A percentile compares a stretch with the other conserved stretches of the same genome.
These are phyloP conservation scores for Polyommatus iphigenia DNA, from an alignment of 2,888 invertebrate genomes.

Conservation along the genomic window DNA sequence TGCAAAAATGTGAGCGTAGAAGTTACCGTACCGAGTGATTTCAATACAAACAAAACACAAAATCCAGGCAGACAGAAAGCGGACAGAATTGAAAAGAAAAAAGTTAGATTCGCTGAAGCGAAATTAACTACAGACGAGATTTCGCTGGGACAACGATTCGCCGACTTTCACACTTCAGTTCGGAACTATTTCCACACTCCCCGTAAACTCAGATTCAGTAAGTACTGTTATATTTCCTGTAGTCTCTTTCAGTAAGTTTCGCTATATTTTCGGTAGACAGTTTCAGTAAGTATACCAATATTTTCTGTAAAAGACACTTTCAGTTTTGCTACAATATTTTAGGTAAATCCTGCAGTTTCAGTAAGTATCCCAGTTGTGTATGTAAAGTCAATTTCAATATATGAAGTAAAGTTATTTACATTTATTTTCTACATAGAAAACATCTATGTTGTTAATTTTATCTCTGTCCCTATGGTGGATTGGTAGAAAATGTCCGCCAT, in stretches of 20 bases:
- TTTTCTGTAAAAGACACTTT: slow-evolving; percentile 55
- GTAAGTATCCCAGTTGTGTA: not conserved
- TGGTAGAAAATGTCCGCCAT: too few species aligned
- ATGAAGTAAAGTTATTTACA: too few species aligned
- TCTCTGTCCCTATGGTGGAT: too few species aligned
- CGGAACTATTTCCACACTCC: slow-evolving; percentile 59
- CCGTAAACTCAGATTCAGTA: slow-evolving; percentile 59
- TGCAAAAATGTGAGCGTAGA: slow-evolving; percentile 24
- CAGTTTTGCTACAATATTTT: slow-evolving; percentile 44
- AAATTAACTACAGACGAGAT: slow-evolving; percentile 50
- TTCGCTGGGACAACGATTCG: slow-evolving; percentile 59
- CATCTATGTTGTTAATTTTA: too few species aligned
- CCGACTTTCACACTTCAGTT: slow-evolving; percentile 58
- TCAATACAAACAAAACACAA: slow-evolving; percentile 58
- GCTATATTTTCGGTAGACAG: slow-evolving; percentile 5
- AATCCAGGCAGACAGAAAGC: slow-evolving; percentile 58
- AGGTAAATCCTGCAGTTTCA: not conserved
- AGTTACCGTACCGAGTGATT: not conserved
- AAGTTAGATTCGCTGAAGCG: slow-evolving; percentile 63
- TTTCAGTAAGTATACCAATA: slow-evolving; percentile 47
- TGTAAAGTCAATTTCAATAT: too few species aligned
- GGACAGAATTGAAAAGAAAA: slow-evolving; percentile 57
- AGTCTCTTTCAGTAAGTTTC: slow-evolving; percentile 59
- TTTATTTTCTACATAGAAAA: too few species aligned
- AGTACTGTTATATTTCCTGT: slow-evolving; percentile 51